phyloP scores from a whole-genome alignment of 2,113 vertebrate genomes.

The Gadus macrocephalus region DNA sequence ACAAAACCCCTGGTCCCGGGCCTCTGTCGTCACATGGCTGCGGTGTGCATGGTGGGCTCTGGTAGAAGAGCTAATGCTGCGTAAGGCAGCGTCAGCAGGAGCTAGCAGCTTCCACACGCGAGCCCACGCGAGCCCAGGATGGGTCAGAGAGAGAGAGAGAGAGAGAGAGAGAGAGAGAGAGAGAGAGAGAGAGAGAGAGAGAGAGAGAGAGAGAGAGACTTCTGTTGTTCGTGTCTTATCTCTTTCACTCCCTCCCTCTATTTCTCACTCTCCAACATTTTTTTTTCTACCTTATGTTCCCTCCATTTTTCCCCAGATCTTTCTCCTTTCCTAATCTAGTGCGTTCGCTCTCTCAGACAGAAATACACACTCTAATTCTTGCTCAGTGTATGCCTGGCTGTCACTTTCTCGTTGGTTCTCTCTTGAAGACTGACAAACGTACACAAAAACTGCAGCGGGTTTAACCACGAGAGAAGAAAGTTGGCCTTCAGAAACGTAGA shows the following conservation, averaged over 20 bases:
- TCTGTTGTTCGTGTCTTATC: no score
- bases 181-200: constrained; percentile 4
- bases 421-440: background rate
- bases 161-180: background rate
- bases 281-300: constrained; percentile 21
- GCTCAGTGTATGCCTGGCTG: background rate
- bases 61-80: no score
- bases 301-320: background rate
- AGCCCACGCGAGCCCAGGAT: no score
- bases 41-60: no score
- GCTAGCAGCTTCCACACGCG: no score
- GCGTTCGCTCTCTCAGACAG: background rate
- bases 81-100: no score
- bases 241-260: no score
- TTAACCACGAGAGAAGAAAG: no score
- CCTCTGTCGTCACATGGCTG: no score
- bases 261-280: constrained; percentile 15
- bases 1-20: no score
- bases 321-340: background rate
- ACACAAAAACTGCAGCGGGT: background rate
- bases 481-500: no score
- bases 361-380: background rate
- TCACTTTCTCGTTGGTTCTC: background rate
- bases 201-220: constrained; percentile 5
- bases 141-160: background rate